Evolutionary conservation across 2,113 vertebrate genomes (phyloP), one percentile per base, ranked within the genome.

Genomic region (Notiomystis cincta): DNA sequence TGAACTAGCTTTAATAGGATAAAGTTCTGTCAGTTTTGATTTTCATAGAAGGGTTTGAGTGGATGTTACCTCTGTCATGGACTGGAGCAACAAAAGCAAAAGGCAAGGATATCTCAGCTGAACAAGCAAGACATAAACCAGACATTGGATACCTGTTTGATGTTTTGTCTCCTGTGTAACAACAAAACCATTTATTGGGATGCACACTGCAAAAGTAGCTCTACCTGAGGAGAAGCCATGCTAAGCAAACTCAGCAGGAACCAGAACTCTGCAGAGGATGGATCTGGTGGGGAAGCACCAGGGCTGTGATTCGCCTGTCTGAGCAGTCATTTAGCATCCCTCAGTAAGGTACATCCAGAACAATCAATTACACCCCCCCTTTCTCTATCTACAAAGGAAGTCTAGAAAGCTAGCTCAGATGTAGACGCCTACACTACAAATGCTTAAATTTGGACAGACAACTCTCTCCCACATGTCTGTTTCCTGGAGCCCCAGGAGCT

Each of bases 381-480:
- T 80, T 70, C 3, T 1, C 40, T 66, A 4, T 73, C 79, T 90
- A 83, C 33, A 90, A 56, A 88, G 38, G 38, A 90, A 90, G 44
- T 64, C 64, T 78, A 78, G 62, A 95, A 89, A 92, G 56, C 42
- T 65, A 67, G 50, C 38, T 83, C 58, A 78, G 72, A 86, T 92
- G 60, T 33, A 90, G 76, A 80, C 53, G 33, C 35, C 58, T 90
- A 73, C 86, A 83, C 27, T 69, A 67, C n/a, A 92, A 96, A 71
- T 56, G 64, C n/a, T 82, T 95, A 89, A 66, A 87, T 92, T 56
- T 94, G 86, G 67, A 54, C 71, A 92, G 90, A 78, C 22, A 86
- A 62, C 51, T 94, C 89, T 90, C n/a, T 0, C 76, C 72, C 80
- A 77, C 79, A 44, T 37, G 58, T 91, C 70, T 85, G 42, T 67